A percentile compares a stretch with the other conserved stretches of the same genome.
Conservation (phyloP, 2,113 vertebrate genomes). For the Hippocampus abdominalis region DNA sequence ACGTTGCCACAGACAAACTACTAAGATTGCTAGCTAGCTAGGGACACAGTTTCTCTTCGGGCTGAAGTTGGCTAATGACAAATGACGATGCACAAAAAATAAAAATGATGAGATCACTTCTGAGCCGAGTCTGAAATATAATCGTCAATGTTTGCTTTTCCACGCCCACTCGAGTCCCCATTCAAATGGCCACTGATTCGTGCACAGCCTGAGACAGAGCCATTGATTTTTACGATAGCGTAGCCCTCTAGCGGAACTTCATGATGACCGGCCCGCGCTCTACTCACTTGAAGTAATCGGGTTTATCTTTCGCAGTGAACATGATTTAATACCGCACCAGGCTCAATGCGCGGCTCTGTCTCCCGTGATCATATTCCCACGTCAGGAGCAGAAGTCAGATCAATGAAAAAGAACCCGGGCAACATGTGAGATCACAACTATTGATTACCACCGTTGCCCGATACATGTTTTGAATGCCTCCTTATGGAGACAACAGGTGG, state of each 20-base stretch:
- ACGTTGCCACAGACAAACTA: too few species aligned
- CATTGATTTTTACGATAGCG: not conserved
- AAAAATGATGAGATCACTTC: too few species aligned
- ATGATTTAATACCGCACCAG: not conserved
- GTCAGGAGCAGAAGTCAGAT: slow-evolving; percentile 8
- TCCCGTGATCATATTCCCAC: not conserved
- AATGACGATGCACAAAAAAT: too few species aligned
- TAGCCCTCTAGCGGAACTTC: not conserved
- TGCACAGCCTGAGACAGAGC: not conserved
- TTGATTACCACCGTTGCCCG: slow-evolving; percentile 50
- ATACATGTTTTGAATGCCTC: slow-evolving; percentile 55
- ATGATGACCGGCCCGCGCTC: not conserved
- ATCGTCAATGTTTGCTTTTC: too few species aligned
- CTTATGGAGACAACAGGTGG: slow-evolving; percentile 63
- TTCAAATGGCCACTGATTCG: too few species aligned
- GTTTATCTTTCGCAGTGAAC: not conserved
- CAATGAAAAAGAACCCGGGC: slow-evolving; percentile 21
- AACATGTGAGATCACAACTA: slow-evolving; percentile 56
- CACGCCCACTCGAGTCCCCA: too few species aligned
- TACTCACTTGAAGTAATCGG: not conserved
- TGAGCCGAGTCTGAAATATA: too few species aligned
- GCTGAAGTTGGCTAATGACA: too few species aligned
- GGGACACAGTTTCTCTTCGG: too few species aligned
- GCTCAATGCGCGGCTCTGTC: not conserved
- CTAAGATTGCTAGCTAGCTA: too few species aligned